These are phyloP conservation scores for Polietes domitor DNA, from an alignment of 2,888 invertebrate species.

Conservation along the genomic window DNA sequence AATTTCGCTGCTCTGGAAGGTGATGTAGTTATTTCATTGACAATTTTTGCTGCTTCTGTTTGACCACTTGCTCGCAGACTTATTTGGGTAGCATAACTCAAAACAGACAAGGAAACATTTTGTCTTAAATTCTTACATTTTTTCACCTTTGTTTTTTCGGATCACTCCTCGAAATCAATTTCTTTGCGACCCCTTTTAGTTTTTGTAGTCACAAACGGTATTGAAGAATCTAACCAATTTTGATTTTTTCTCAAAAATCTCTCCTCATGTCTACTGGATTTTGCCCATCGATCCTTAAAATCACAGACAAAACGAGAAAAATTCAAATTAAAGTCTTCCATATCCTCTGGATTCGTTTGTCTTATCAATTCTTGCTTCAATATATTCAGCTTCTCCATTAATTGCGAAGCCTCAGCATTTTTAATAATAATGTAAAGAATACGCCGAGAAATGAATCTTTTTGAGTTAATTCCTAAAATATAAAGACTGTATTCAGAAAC, in stretches of 20 bases:
- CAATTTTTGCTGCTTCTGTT: background rate
- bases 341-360: background rate
- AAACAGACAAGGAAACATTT: background rate
- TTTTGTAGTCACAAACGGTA: background rate
- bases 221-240: background rate
- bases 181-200: constrained; percentile 2
- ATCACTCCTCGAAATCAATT: background rate
- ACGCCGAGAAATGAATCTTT: background rate
- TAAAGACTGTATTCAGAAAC: no score
- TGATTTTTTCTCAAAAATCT: background rate
- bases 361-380: background rate
- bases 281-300: background rate
- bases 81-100: background rate
- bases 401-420: constrained; percentile 17
- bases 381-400: background rate
- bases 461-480: background rate
- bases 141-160: background rate
- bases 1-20: background rate
- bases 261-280: background rate
- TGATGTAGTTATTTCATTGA: background rate
- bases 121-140: background rate
- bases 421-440: constrained; percentile 5
- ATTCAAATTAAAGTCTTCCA: background rate
- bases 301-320: background rate
- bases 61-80: background rate